phyloP scores from a whole-genome alignment of 2,797 vertebrate genomes.

The Pangasius krempfi region DNA sequence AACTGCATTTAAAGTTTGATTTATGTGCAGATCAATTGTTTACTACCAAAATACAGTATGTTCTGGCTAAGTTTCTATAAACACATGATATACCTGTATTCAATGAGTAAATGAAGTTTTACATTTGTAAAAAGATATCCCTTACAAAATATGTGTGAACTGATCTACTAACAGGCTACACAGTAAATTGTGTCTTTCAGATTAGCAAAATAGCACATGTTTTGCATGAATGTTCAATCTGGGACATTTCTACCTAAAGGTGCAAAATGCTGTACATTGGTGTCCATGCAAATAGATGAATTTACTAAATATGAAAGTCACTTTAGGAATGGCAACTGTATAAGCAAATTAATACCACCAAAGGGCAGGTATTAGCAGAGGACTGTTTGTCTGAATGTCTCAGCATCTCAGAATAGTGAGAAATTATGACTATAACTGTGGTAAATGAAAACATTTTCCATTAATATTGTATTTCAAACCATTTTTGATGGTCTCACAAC shows the following conservation, averaged over 20 bases:
- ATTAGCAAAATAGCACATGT: neutral
- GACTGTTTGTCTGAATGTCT: too few species aligned
- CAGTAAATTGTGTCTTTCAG: neutral
- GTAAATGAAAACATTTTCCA: neutral
- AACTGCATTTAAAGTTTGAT: neutral
- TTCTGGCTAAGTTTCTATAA: neutral
- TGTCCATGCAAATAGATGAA: neutral
- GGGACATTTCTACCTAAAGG: neutral
- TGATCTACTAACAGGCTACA: neutral
- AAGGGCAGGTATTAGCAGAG: neutral
- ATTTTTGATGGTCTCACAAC: neutral
- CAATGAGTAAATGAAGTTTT: neutral
- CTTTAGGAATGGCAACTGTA: neutral
- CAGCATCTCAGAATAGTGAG: neutral
- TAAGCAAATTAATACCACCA: neutral
- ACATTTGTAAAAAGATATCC: neutral
- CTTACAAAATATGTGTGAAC: neutral
- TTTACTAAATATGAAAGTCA: slow-evolving; percentile 4
- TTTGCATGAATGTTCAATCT: neutral
- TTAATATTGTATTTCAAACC: neutral
- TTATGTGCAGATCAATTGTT: neutral
- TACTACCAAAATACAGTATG: neutral
- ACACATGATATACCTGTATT: neutral
- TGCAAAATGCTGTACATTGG: neutral
- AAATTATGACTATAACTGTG: neutral